These are phyloP conservation scores for Lithobius niger DNA, from an alignment of 1,140 invertebrate genomes.

Conservation along the genomic window DNA sequence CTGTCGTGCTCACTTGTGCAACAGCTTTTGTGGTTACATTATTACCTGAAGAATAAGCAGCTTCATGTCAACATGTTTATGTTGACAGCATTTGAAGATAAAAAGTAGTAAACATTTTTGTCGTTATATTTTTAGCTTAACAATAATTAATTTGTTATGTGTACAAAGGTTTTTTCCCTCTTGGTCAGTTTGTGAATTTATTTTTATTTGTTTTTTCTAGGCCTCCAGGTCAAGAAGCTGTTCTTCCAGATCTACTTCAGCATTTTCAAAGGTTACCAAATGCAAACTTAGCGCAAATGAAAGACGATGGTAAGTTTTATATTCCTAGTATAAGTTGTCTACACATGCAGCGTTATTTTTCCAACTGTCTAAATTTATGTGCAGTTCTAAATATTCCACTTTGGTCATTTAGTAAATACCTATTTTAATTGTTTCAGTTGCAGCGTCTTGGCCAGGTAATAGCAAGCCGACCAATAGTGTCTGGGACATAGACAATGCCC, in stretches of 20 bases:
- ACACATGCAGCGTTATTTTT: no score
- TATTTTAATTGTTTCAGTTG: neutral
- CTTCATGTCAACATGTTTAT: no score
- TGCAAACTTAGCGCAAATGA: neutral
- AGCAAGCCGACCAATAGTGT: constrained; percentile 11
- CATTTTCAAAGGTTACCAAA: constrained; percentile 1
- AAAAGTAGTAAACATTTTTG: no score
- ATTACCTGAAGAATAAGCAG: no score
- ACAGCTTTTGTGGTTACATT: no score
- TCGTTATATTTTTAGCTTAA: no score
- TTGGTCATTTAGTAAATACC: neutral
- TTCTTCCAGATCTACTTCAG: neutral
- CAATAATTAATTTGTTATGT: no score
- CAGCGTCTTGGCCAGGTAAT: constrained; percentile 9
- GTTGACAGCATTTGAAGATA: no score
- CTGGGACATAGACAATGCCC: constrained; percentile 13
- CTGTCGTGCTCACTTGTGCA: no score
- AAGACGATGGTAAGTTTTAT: neutral
- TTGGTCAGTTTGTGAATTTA: neutral
- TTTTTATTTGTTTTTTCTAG: neutral
- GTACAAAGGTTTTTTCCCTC: no score
- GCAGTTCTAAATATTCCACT: neutral
- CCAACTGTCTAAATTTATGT: no score
- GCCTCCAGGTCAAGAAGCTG: constrained; percentile 1
- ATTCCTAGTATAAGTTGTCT: neutral